phyloP scores from a whole-genome alignment of 1,140 invertebrate genomes.

The Drosophila mayri region DNA sequence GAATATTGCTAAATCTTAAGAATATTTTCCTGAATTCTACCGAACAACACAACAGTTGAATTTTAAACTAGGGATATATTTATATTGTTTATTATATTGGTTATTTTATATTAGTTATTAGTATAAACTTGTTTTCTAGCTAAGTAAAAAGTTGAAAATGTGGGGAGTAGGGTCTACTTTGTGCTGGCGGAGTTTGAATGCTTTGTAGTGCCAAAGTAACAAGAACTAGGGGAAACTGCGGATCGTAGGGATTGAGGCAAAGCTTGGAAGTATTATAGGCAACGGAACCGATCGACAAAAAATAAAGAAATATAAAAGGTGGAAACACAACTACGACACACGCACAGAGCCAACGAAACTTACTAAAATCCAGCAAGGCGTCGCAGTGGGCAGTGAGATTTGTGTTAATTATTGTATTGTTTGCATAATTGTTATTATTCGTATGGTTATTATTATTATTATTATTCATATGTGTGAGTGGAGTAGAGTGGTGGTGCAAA shows the following conservation, averaged over 20 bases:
- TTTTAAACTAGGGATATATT: slow-evolving; percentile 5
- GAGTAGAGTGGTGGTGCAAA: slow-evolving; percentile 56
- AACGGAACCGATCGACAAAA: slow-evolving; percentile 29
- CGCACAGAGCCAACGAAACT: slow-evolving; percentile 77
- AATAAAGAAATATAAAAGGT: slow-evolving; percentile 10
- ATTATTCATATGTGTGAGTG: slow-evolving; percentile 55
- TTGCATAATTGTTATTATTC: slow-evolving; percentile 50
- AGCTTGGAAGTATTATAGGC: neutral
- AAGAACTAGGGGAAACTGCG: slow-evolving; percentile 11
- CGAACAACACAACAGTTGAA: slow-evolving; percentile 9
- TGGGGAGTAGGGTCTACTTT: slow-evolving; percentile 24
- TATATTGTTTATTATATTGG: too few species aligned
- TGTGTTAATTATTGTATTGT: slow-evolving; percentile 57
- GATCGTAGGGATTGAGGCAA: slow-evolving; percentile 9
- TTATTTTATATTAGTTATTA: slow-evolving; percentile 9
- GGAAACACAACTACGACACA: slow-evolving; percentile 67
- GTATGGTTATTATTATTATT: slow-evolving; percentile 43
- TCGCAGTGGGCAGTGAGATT: slow-evolving; percentile 71
- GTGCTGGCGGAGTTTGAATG: slow-evolving; percentile 32
- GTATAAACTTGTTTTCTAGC: slow-evolving; percentile 28
- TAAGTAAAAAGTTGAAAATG: slow-evolving; percentile 39
- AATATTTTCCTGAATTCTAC: too few species aligned
- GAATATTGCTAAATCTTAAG: neutral
- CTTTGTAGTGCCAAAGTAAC: slow-evolving; percentile 45
- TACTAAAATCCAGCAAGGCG: slow-evolving; percentile 82